A percentile compares a stretch with the other conserved stretches of the same genome.
Evolutionary conservation across 2,113 vertebrate species (phyloP).

Genomic region (Melanocharis versteri): DNA sequence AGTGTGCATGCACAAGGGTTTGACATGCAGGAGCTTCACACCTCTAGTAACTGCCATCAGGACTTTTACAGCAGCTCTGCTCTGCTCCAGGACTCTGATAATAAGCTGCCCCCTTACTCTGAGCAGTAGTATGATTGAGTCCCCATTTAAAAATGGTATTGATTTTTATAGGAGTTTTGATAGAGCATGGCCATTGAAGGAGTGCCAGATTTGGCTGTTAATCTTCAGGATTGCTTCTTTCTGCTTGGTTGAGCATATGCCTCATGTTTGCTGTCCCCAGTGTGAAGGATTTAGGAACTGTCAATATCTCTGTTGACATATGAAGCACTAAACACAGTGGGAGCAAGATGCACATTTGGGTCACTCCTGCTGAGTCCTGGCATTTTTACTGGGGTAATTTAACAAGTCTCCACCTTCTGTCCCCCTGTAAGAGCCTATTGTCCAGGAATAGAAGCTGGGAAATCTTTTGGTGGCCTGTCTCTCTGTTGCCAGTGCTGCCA

Average conservation of each 20-base stretch:
- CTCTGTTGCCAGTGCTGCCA: neutral
- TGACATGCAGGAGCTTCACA: neutral
- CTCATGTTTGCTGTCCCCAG: neutral
- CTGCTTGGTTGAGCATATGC: conserved; percentile 8
- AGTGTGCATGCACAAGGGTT: neutral
- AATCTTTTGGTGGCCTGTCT: neutral
- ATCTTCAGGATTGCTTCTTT: conserved; percentile 48
- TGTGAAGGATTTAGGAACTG: conserved; percentile 43
- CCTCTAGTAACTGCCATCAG: neutral
- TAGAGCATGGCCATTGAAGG: neutral
- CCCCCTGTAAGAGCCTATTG: neutral
- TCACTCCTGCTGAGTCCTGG: neutral
- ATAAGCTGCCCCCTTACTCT: neutral
- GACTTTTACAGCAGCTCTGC: neutral
- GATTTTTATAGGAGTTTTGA: conserved; percentile 40
- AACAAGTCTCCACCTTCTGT: neutral
- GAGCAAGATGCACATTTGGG: neutral
- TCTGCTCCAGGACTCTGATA: neutral
- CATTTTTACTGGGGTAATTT: neutral
- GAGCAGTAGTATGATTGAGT: neutral
- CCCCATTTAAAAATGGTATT: neutral
- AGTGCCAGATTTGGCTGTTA: conserved; percentile 29
- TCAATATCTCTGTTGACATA: neutral
- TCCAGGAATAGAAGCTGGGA: neutral
- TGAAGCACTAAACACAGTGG: neutral